Conservation (phyloP, 35 echinoderm and acorn worm species). For the Diadema setosum region DNA sequence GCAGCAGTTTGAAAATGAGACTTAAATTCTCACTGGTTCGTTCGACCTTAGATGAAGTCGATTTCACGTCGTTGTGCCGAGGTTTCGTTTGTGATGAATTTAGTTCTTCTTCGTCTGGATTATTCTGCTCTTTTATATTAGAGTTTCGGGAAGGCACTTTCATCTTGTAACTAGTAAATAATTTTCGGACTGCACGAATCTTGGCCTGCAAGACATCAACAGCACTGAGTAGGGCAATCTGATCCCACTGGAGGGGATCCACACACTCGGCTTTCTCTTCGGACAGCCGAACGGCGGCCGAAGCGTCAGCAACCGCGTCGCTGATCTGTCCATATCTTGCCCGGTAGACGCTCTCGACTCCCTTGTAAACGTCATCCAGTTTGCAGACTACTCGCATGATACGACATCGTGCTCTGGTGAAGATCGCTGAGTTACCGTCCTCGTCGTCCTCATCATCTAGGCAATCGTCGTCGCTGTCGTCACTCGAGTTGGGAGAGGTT, state of each 20-base stretch:
- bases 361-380: neutral
- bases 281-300: neutral
- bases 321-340: neutral
- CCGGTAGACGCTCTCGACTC: neutral
- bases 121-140: no score
- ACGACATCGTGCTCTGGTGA: neutral
- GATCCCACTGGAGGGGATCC: neutral
- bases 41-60: no score
- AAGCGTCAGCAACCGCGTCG: neutral
- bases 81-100: no score
- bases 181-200: neutral
- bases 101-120: no score
- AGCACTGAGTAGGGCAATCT: neutral
- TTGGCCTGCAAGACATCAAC: neutral
- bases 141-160: neutral
- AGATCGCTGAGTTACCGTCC: neutral
- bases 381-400: neutral
- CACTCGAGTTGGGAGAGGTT: neutral
- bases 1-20: no score
- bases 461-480: neutral
- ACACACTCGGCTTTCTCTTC: neutral
- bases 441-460: neutral
- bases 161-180: neutral
- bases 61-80: no score
- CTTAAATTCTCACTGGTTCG: no score